Evolutionary conservation across 2,888 invertebrate species (phyloP).

Genomic region (Drosophila mayaguana): DNA sequence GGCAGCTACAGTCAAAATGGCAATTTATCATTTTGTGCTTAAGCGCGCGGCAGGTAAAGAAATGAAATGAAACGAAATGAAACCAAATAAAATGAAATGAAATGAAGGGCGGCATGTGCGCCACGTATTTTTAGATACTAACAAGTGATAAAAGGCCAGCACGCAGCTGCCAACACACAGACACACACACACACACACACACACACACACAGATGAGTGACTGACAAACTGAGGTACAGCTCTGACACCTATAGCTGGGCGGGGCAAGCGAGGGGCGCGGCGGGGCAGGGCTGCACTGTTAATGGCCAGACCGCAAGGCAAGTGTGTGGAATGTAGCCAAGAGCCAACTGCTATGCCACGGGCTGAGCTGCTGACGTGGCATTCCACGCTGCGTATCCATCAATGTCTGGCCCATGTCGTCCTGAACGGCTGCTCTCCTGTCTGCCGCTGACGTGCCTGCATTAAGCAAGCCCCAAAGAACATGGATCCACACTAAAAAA

Average conservation of each 20-base stretch:
- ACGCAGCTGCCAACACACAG: conserved; percentile 52
- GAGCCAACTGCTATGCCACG: conserved; percentile 40
- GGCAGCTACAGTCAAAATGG: conserved; percentile 77
- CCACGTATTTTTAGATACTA: conserved; percentile 77
- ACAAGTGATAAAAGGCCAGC: conserved; percentile 77
- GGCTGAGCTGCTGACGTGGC: conserved; percentile 69
- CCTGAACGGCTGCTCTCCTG: conserved; percentile 40
- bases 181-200: conserved; percentile 31
- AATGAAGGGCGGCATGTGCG: conserved; percentile 74
- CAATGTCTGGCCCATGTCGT: conserved; percentile 73
- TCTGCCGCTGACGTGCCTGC: conserved; percentile 73
- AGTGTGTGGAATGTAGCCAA: conserved; percentile 36
- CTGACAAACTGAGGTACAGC: conserved; percentile 62
- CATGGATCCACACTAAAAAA: conserved; percentile 18
- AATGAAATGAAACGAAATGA: conserved; percentile 48
- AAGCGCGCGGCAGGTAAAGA: conserved; percentile 66
- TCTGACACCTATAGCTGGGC: conserved; percentile 55
- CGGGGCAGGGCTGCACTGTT: conserved; percentile 27
- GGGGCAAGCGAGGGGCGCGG: background rate
- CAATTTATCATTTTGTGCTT: conserved; percentile 82
- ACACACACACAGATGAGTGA: conserved; percentile 33
- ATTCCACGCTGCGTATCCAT: conserved; percentile 74
- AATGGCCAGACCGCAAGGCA: conserved; percentile 58
- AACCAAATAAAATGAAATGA: conserved; percentile 46
- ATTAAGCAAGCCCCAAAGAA: conserved; percentile 62